These are phyloP conservation scores for Motacilla tschutschensis DNA, from an alignment of 2,113 vertebrate species.

Conservation along the genomic window DNA sequence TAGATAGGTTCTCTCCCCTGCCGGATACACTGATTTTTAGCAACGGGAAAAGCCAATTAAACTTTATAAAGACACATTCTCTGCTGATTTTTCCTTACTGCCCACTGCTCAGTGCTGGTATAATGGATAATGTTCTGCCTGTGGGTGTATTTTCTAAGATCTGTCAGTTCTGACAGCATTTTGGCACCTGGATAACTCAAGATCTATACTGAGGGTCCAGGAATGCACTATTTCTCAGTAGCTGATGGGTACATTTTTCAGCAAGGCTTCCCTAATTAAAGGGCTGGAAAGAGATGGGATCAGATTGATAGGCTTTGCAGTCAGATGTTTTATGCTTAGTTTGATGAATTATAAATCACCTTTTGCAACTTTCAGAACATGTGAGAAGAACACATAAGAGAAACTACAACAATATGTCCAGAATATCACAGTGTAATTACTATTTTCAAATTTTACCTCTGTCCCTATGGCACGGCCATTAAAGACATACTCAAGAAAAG, in stretches of 20 bases:
- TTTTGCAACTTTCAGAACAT: slow-evolving; percentile 50
- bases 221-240: slow-evolving; percentile 64
- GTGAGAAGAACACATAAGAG: background rate
- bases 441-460: slow-evolving; percentile 6
- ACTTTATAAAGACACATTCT: slow-evolving; percentile 68
- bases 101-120: slow-evolving; percentile 63
- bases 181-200: slow-evolving; percentile 72
- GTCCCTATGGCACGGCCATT: background rate
- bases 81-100: slow-evolving; percentile 60
- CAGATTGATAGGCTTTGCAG: slow-evolving; percentile 71
- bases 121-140: slow-evolving; percentile 72
- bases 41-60: slow-evolving; percentile 65
- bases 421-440: background rate
- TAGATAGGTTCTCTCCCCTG: slow-evolving; percentile 33
- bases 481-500: background rate
- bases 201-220: slow-evolving; percentile 69
- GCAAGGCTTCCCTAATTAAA: slow-evolving; percentile 75
- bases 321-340: slow-evolving; percentile 64
- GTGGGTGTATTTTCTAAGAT: slow-evolving; percentile 72
- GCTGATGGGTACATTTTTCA: slow-evolving; percentile 74
- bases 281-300: slow-evolving; percentile 61
- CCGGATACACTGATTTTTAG: slow-evolving; percentile 33
- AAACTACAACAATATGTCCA: background rate
- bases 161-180: slow-evolving; percentile 73
- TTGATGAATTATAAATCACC: slow-evolving; percentile 72